phyloP scores from a whole-genome alignment of 2,797 vertebrate species.

The Euphonia xanthogaster region DNA sequence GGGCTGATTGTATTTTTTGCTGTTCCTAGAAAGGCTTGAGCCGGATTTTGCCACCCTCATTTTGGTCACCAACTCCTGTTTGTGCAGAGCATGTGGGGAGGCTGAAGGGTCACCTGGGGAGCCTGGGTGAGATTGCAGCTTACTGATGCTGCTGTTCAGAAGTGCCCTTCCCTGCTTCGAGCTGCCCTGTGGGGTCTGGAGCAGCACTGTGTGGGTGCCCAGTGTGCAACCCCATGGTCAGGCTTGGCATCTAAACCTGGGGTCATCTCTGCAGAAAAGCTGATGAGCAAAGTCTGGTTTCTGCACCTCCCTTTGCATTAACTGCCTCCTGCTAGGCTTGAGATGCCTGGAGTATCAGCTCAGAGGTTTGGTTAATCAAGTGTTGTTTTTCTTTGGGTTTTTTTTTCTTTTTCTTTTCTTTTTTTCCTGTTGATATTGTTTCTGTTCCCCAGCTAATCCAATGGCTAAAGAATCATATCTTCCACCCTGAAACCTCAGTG shows the following conservation, averaged over 20 bases:
- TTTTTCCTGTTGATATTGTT: background rate
- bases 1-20: background rate
- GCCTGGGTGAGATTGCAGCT: accelerated
- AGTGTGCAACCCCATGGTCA: accelerated
- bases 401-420: accelerated
- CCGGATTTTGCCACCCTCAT: background rate
- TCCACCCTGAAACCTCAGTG: background rate
- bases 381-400: background rate
- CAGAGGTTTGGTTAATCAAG: background rate
- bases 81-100: background rate
- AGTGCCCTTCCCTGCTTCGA: background rate
- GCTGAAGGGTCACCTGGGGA: background rate
- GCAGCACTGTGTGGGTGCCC: background rate
- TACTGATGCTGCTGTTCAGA: background rate
- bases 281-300: background rate
- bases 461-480: background rate
- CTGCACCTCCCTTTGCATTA: background rate
- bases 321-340: background rate
- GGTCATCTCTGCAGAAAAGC: background rate
- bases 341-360: background rate
- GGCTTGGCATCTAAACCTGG: background rate
- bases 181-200: background rate
- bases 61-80: background rate
- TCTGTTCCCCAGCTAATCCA: background rate
- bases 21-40: background rate